phyloP scores from a whole-genome alignment of 2,888 invertebrate genomes.

The Leucophenga maculata region DNA sequence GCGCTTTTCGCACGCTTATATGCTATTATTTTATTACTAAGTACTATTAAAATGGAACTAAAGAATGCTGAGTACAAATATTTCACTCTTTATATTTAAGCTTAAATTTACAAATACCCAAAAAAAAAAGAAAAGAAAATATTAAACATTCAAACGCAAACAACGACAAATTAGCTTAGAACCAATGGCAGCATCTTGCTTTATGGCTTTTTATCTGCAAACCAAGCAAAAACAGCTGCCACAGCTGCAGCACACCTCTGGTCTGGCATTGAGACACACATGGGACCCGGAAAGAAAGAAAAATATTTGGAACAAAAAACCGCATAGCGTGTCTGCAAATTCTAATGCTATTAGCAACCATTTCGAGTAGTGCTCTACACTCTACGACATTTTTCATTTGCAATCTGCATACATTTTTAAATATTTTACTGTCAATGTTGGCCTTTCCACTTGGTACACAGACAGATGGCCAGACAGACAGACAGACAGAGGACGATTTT shows the following conservation, averaged over 20 bases:
- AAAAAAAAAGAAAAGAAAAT: neutral
- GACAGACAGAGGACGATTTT: neutral
- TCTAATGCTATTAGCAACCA: conserved; percentile 12
- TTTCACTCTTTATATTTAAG: too few relatives aligned
- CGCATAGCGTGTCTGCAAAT: neutral
- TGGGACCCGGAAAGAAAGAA: too few relatives aligned
- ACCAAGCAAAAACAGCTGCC: too few relatives aligned
- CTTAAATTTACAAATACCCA: neutral
- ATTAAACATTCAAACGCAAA: neutral
- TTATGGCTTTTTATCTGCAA: neutral
- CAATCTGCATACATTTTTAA: conserved; percentile 16
- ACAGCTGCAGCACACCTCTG: too few relatives aligned
- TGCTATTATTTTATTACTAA: conserved; percentile 60
- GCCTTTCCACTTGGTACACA: conserved; percentile 1
- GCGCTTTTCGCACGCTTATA: conserved; percentile 48
- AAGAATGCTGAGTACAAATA: too few relatives aligned
- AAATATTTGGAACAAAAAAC: too few relatives aligned
- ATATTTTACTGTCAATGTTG: conserved; percentile 24
- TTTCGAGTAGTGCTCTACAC: neutral
- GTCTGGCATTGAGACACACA: too few relatives aligned
- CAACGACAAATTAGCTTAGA: conserved; percentile 21
- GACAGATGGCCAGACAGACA: neutral
- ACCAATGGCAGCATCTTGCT: neutral
- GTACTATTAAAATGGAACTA: too few relatives aligned
- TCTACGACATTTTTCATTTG: conserved; percentile 13